phyloP scores from a whole-genome alignment of 1,140 invertebrate genomes.

The Trichonephila clavata region DNA sequence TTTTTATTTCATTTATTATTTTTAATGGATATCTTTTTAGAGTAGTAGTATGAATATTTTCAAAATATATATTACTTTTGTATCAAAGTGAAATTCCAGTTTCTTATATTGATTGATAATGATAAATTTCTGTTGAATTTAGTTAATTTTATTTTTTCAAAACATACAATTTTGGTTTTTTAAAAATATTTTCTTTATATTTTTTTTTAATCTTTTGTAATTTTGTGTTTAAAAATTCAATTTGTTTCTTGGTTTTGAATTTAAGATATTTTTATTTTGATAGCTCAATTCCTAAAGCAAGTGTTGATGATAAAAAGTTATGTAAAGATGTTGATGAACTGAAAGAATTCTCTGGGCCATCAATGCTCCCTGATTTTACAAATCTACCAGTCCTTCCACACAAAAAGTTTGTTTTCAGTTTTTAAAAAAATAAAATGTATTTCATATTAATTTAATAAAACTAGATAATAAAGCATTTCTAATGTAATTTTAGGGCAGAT shows the following conservation, averaged over 20 bases:
- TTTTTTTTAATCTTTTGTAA: too few relatives aligned
- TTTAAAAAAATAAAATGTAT: not conserved
- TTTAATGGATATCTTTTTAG: too few relatives aligned
- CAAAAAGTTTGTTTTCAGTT: constrained; percentile 56
- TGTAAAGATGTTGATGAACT: not conserved
- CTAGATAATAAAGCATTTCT: not conserved
- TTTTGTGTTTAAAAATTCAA: too few relatives aligned
- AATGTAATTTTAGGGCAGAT: constrained; percentile 81
- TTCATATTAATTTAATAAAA: not conserved
- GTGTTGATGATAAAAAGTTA: not conserved
- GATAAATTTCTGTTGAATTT: too few relatives aligned
- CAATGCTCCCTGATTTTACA: constrained; percentile 51
- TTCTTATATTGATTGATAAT: too few relatives aligned
- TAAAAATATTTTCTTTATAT: too few relatives aligned
- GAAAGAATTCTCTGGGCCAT: not conserved
- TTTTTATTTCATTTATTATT: too few relatives aligned
- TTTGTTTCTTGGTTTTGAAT: not conserved
- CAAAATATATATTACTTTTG: too few relatives aligned
- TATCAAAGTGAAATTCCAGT: too few relatives aligned
- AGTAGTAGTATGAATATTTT: too few relatives aligned
- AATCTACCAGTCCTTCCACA: constrained; percentile 45
- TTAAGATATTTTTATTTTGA: not conserved
- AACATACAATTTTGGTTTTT: too few relatives aligned
- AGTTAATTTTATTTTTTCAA: too few relatives aligned
- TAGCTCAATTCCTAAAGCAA: not conserved